Evolutionary conservation across 1,140 invertebrate species (phyloP).

Genomic region (Drusus annulatus): DNA sequence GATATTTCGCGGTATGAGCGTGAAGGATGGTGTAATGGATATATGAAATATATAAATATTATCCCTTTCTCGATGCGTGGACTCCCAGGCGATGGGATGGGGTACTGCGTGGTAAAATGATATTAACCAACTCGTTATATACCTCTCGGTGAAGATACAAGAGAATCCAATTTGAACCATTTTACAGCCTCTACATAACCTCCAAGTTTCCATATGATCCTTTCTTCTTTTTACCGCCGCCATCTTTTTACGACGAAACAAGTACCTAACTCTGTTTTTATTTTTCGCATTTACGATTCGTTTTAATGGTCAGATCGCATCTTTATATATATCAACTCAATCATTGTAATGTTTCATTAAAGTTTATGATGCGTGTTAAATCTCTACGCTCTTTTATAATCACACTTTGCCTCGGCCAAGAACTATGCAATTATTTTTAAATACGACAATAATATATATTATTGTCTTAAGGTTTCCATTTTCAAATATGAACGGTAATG

Average conservation of each 20-base stretch:
- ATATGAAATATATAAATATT: neutral
- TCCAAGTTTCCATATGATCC: neutral
- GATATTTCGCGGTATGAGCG: no score
- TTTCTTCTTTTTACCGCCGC: neutral
- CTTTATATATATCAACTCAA: no score
- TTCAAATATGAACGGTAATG: no score
- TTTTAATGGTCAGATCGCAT: neutral
- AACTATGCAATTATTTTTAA: no score
- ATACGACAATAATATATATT: no score
- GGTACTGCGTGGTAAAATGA: conserved; percentile 3
- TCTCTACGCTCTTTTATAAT: no score
- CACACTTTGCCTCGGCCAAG: neutral
- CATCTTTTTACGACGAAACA: neutral
- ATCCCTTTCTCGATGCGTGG: neutral
- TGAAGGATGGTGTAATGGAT: no score
- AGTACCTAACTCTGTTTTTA: neutral
- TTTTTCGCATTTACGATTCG: conserved; percentile 8
- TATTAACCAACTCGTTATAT: neutral
- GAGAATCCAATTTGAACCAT: conserved; percentile 11
- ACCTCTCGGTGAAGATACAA: neutral
- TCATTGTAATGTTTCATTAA: no score
- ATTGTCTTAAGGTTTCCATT: no score
- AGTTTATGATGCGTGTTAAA: no score
- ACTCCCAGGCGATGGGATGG: neutral
- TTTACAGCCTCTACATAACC: conserved; percentile 3